Evolutionary conservation across 2,888 invertebrate genomes (phyloP).

Genomic region (Atethmia centrago): DNA sequence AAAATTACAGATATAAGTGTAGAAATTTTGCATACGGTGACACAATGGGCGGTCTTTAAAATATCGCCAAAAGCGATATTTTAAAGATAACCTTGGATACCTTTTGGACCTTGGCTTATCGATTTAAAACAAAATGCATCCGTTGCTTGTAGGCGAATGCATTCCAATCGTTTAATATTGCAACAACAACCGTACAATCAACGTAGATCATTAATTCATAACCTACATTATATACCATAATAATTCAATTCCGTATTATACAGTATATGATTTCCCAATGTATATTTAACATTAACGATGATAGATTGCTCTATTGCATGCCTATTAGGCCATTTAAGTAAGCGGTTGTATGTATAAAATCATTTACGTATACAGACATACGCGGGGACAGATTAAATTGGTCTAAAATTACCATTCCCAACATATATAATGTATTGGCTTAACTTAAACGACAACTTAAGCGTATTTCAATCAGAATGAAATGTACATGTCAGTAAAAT

Average conservation of each 20-base stretch:
- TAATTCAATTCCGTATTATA: constrained; percentile 50
- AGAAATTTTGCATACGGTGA: too few species aligned
- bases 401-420: constrained; percentile 46
- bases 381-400: constrained; percentile 48
- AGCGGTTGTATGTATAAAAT: constrained; percentile 38
- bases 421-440: constrained; percentile 37
- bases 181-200: constrained; percentile 48
- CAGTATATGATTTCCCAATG: constrained; percentile 46
- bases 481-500: constrained; percentile 42
- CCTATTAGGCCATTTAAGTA: constrained; percentile 57
- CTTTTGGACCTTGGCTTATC: neutral
- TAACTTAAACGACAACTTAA: constrained; percentile 36
- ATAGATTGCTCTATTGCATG: constrained; percentile 57
- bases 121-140: neutral
- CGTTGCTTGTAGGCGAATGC: constrained; percentile 1
- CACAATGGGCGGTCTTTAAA: too few species aligned
- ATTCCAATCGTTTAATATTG: constrained; percentile 23
- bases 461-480: constrained; percentile 48
- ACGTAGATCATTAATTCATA: constrained; percentile 43
- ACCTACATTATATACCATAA: constrained; percentile 47
- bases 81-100: too few species aligned
- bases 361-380: constrained; percentile 41
- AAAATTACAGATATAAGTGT: too few species aligned
- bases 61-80: too few species aligned
- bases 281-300: constrained; percentile 52